phyloP scores from a whole-genome alignment of 2,797 vertebrate species.

The Pagetopsis macropterus region DNA sequence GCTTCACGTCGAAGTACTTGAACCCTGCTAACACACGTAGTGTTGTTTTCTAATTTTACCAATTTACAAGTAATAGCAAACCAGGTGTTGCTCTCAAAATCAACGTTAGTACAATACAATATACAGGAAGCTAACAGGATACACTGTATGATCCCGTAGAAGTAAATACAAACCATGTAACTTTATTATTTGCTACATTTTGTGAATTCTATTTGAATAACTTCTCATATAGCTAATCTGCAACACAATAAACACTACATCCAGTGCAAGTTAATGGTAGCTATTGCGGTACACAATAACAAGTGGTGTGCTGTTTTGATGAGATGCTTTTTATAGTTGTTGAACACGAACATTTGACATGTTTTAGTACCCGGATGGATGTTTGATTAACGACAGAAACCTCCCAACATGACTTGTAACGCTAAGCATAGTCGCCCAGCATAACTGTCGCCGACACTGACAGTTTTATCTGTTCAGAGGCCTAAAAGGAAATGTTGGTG shows the following conservation, averaged over 20 bases:
- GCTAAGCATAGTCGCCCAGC: not conserved
- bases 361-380: not conserved
- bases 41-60: not conserved
- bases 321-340: constrained; percentile 4
- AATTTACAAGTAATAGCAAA: not conserved
- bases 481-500: not conserved
- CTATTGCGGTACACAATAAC: not conserved
- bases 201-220: not conserved
- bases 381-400: constrained; percentile 1
- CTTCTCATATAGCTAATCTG: constrained; percentile 5
- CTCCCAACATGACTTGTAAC: not conserved
- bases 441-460: not conserved
- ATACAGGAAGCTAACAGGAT: not conserved
- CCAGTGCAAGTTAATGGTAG: not conserved
- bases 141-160: not conserved
- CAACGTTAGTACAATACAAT: not conserved
- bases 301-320: not conserved
- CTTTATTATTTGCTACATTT: not conserved
- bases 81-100: not conserved
- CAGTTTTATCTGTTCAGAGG: not conserved
- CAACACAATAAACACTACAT: not conserved
- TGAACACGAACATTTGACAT: constrained; percentile 5
- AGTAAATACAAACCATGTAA: constrained; percentile 10
- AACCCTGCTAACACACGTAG: not conserved
- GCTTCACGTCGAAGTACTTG: constrained; percentile 4